Percentiles rank a stretch among this genome's conserved stretches.
phyloP scores from a whole-genome alignment of 1,140 invertebrate species.

The Meteorus sp. region DNA sequence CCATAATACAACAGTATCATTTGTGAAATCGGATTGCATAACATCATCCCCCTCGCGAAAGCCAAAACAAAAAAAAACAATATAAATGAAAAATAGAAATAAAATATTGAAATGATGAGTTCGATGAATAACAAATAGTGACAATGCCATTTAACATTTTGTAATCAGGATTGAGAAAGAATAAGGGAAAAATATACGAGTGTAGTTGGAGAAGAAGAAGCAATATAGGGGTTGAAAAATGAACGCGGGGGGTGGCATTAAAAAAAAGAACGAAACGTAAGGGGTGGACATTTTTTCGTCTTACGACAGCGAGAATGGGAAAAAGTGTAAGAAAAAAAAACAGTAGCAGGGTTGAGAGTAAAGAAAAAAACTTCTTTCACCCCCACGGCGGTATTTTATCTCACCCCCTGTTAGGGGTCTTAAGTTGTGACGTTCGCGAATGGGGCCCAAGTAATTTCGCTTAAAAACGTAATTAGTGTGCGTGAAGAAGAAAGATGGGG shows the following conservation, averaged over 20 bases:
- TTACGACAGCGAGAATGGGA: too few relatives aligned
- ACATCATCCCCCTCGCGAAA: too few relatives aligned
- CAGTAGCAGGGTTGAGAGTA: neutral
- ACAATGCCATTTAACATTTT: slow-evolving; percentile 40
- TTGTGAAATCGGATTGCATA: too few relatives aligned
- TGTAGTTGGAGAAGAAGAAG: neutral
- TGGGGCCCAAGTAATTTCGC: slow-evolving; percentile 49
- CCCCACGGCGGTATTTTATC: slow-evolving; percentile 21
- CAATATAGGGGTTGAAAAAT: neutral
- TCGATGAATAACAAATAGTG: slow-evolving; percentile 36
- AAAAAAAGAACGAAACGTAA: slow-evolving; percentile 25
- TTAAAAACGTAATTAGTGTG: slow-evolving; percentile 59
- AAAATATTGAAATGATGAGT: slow-evolving; percentile 33
- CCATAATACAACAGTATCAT: too few relatives aligned
- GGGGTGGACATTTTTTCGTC: slow-evolving; percentile 22
- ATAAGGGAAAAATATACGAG: neutral
- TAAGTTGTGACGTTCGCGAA: too few relatives aligned
- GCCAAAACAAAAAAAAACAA: too few relatives aligned
- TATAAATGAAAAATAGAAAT: too few relatives aligned
- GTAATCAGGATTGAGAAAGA: slow-evolving; percentile 35
- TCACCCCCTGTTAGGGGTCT: too few relatives aligned
- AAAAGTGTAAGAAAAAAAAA: too few relatives aligned
- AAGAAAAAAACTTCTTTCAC: slow-evolving; percentile 28
- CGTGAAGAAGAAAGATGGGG: slow-evolving; percentile 37
- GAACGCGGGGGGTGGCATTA: slow-evolving; percentile 2